These are phyloP conservation scores for Sminthurides aquaticus DNA, from an alignment of 2,888 invertebrate species.

Conservation along the genomic window DNA sequence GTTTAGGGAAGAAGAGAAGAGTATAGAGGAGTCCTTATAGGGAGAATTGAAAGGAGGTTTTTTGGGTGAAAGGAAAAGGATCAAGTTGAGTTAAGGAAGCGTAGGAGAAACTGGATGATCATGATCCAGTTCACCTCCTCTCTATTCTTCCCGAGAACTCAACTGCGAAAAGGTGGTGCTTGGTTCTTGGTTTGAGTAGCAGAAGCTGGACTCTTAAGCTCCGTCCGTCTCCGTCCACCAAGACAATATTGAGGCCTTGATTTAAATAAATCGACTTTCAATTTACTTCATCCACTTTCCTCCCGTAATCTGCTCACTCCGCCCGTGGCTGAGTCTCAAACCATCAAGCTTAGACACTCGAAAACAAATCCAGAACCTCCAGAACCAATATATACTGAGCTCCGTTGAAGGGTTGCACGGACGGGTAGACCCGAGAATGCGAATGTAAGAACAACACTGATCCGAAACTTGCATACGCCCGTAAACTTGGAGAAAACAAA, in stretches of 20 bases:
- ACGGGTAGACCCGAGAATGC: too few relatives aligned
- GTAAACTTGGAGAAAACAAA: background rate
- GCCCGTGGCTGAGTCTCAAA: background rate
- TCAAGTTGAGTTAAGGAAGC: background rate
- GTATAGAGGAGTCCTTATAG: background rate
- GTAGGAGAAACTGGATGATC: conserved; percentile 17
- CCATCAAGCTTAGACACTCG: too few relatives aligned
- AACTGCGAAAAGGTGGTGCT: conserved; percentile 16
- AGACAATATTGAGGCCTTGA: background rate
- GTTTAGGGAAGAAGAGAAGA: too few relatives aligned
- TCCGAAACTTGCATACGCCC: too few relatives aligned
- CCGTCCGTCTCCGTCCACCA: too few relatives aligned
- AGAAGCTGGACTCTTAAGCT: background rate
- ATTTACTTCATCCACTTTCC: background rate
- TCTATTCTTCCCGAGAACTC: conserved; percentile 16
- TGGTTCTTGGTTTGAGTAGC: background rate
- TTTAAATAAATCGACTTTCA: conserved; percentile 10
- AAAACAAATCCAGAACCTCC: too few relatives aligned
- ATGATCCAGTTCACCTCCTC: conserved; percentile 24
- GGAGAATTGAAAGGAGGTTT: background rate
- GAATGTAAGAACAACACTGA: too few relatives aligned
- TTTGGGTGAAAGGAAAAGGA: conserved; percentile 3
- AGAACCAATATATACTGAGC: too few relatives aligned
- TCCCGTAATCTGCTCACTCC: background rate
- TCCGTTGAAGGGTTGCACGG: too few relatives aligned